Conservation (phyloP, 2,113 vertebrate genomes). For the Todiramphus chloris region DNA sequence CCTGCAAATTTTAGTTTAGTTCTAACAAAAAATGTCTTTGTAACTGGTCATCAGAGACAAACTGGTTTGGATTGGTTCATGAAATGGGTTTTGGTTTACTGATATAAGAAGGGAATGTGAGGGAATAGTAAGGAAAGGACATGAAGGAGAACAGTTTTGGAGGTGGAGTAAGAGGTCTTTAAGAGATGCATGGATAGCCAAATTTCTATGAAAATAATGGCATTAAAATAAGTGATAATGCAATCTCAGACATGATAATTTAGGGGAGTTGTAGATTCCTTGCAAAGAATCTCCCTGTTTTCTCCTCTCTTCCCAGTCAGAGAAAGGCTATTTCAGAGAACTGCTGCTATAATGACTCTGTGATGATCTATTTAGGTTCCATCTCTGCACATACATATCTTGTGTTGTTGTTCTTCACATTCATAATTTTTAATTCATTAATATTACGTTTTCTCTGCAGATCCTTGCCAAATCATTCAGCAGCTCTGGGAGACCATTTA, state of each 20-base stretch:
- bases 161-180: background rate
- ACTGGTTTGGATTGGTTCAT: background rate
- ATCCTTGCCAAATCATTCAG: background rate
- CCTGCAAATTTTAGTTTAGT: background rate
- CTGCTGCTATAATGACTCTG: background rate
- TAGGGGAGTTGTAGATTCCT: background rate
- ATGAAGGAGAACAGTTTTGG: background rate
- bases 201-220: background rate
- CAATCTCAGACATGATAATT: background rate
- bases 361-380: background rate
- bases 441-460: background rate
- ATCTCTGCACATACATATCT: background rate
- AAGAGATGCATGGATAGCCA: background rate
- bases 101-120: background rate
- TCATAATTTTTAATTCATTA: background rate
- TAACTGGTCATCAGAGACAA: background rate
- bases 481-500: background rate
- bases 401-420: background rate
- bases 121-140: background rate
- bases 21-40: background rate
- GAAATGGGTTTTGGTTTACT: background rate
- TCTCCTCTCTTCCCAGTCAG: background rate
- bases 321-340: background rate
- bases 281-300: background rate
- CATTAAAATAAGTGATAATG: background rate